Base-by-base conservation (phyloP, 2,797 vertebrate genomes). In the Centroberyx gerrardi region DNA sequence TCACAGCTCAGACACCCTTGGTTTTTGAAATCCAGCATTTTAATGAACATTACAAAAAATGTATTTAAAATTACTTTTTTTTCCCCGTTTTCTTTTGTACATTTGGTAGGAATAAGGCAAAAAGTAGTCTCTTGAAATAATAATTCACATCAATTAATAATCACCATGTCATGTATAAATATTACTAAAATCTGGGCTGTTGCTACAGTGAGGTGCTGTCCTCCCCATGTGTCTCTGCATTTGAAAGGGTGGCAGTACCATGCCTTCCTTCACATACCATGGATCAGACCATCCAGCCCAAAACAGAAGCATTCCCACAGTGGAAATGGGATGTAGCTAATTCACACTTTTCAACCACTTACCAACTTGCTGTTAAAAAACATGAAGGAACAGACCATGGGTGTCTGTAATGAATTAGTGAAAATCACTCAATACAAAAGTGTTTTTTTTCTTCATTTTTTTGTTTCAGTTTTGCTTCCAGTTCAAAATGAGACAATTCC, bases 31-130 rank as follows among this genome's bases (percentile, higher is more conserved):
- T 93, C 92, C 94, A 94, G 93, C 90, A 95, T 93, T 95, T 95
- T 95, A 94, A 93, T 95, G 81, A 93, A 93, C 90, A 93, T 93
- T 95, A 95, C 89, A 95, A 96, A 96, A 36, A 94, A 56, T 85
- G 74, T 87, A 86, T 92, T 93, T 89, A 91, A 94, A 94, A 94
- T 83, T 62, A 84, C 53, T 31, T 53, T 64, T 49, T 40, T 33
- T 27, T 10, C 51, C 36, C 17, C 29, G 10, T 79, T 80, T 72
- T 84, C 58, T 48, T 91, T 90, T 93, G 80, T 93, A 95, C 93
- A 95, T 94, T 94, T 95, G 90, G 91, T 91, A 94, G 88, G 84
- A 93, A 91, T 95, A 95, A 95, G 94, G 94, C 93, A 95, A 90
- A 84, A 92, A 84, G 87, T 90, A 87, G 88, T 92, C 78, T 87